A percentile compares a stretch with the other conserved stretches of the same genome.
Conservation (phyloP, 2,797 vertebrate genomes). For the Ataeniobius toweri region DNA sequence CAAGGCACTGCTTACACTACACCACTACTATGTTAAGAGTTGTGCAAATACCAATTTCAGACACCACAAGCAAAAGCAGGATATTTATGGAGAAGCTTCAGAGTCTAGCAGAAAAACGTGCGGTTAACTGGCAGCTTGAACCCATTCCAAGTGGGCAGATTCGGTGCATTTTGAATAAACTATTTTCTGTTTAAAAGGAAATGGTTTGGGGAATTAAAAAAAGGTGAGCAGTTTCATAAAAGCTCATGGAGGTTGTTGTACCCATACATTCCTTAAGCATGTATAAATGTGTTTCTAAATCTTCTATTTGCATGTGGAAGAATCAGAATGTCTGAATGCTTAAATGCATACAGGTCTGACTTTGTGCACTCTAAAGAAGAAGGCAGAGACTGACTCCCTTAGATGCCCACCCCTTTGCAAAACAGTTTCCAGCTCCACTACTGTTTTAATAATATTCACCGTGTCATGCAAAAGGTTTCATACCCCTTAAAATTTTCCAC, state of each 20-base stretch:
- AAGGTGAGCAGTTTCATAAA: background rate
- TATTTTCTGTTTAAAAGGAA: background rate
- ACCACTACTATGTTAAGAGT: slow-evolving; percentile 63
- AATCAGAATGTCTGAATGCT: background rate
- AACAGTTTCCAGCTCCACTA: slow-evolving; percentile 34
- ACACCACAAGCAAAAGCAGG: slow-evolving; percentile 58
- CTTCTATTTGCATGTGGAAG: background rate
- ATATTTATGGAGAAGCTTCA: slow-evolving; percentile 62
- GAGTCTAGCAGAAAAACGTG: slow-evolving; percentile 34
- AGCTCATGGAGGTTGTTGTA: slow-evolving; percentile 34
- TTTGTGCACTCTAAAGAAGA: background rate
- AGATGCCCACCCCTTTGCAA: slow-evolving; percentile 28
- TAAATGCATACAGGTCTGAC: background rate
- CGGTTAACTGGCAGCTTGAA: slow-evolving; percentile 33
- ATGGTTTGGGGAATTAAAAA: background rate
- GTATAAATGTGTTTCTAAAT: slow-evolving; percentile 4
- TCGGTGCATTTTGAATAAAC: background rate
- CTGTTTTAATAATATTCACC: slow-evolving; percentile 10
- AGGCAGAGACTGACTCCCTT: slow-evolving; percentile 23
- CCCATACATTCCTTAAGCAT: background rate
- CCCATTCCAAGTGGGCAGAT: slow-evolving; percentile 1
- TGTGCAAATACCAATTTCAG: slow-evolving; percentile 66
- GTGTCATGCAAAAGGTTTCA: background rate
- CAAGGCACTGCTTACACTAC: slow-evolving; percentile 54
- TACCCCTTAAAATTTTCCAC: background rate